Conservation (phyloP, 2,113 vertebrate species). For the Capreolus pygargus region DNA sequence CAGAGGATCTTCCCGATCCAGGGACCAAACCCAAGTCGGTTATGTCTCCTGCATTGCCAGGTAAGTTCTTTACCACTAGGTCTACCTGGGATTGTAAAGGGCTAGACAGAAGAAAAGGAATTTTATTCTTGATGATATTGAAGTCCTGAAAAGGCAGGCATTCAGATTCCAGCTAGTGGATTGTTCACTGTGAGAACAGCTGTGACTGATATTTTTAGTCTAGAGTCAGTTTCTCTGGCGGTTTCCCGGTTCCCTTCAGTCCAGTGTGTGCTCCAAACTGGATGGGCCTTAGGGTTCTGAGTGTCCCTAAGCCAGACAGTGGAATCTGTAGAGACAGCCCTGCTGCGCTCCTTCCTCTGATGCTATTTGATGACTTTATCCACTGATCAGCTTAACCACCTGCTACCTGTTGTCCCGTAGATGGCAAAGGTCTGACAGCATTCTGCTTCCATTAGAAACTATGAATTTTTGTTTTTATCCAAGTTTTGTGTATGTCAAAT, state of each 20-base stretch:
- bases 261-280: fast-evolving
- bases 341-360: not conserved
- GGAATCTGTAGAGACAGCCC: not conserved
- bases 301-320: not conserved
- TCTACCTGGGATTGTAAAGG: not conserved
- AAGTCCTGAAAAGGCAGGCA: not conserved
- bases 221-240: fast-evolving
- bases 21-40: not conserved
- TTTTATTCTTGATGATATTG: not conserved
- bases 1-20: not conserved
- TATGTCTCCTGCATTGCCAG: not conserved
- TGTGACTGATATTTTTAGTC: not conserved
- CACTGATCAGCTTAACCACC: not conserved
- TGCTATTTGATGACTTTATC: not conserved
- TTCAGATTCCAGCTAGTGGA: not conserved
- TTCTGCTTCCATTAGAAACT: not conserved
- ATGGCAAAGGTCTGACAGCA: not conserved
- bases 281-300: fast-evolving
- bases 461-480: not conserved
- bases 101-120: not conserved
- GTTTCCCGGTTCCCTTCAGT: fast-evolving
- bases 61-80: not conserved
- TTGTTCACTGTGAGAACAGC: not conserved
- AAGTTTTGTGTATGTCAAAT: not conserved
- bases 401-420: not conserved